Base-by-base conservation (phyloP, 2,888 invertebrate genomes). In the Drosophila incognita region DNA sequence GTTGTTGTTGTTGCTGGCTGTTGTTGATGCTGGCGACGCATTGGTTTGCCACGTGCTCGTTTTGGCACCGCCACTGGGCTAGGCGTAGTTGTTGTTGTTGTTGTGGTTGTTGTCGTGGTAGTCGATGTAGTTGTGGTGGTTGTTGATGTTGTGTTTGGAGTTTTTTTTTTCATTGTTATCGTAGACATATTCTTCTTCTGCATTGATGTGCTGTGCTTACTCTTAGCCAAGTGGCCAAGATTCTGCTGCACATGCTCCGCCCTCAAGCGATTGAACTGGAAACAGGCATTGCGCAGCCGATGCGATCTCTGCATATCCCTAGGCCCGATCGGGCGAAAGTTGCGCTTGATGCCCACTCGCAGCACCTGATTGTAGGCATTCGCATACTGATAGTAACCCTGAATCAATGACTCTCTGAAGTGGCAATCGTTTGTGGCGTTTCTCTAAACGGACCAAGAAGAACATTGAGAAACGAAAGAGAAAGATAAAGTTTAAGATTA, bases 391-490 rank as follows among this genome's bases (percentile, higher is more conserved):
- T 82, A 88, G 62, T 92, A 90, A 4, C 92, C 92, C 48, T 76
- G 85, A 64, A 90, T 88, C 72, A 92, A 76, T 33, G 83, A 80
- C 80, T 92, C 92, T 59, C 76, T 85, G 79, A 92, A 92, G 72
- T 92, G 91, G 63, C 92, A 92, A 66, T 90, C 91, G 62, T 87
- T 85, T 81, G 87, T 91, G 76, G 80, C 83, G 76, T 83, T 87
- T 92, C 82, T 92, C 92, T 92, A 81, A 76, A 29, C 24, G 15
- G 2, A 18, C 70, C n/a, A 67, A 1, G 8, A 48, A 63, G 13
- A 42, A 27, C 40, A n/a, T 31, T n/a, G 8, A 24, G 51, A 35
- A 49, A 53, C 2, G 33, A 35, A 7, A 27, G 29, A 21, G 11
- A 49, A 4, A 38, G n/a, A 60, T 42, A 46, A 13, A 10, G 31